Conservation (phyloP, 2,888 invertebrate species). For the Morpho deidamia region DNA sequence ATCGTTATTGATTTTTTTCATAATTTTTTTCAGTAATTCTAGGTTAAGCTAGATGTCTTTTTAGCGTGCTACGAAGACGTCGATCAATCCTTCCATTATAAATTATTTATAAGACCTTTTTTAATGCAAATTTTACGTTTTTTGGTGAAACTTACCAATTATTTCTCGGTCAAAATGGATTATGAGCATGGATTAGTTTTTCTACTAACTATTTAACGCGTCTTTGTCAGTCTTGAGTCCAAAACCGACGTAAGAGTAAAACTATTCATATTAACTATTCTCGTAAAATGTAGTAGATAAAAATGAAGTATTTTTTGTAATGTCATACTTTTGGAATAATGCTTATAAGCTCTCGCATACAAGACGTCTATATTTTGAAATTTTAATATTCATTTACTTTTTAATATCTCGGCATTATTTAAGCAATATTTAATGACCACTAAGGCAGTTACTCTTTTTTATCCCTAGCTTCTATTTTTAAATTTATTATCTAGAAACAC, state of each 20-base stretch:
- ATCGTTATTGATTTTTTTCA: neutral
- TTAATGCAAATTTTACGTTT: constrained; percentile 8
- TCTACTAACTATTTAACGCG: neutral
- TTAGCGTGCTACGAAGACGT: constrained; percentile 14
- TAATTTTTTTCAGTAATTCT: neutral
- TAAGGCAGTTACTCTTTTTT: neutral
- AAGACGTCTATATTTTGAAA: neutral
- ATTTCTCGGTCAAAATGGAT: neutral
- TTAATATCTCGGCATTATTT: too few relatives aligned
- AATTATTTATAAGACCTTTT: constrained; percentile 9
- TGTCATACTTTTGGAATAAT: too few relatives aligned
- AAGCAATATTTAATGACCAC: too few relatives aligned
- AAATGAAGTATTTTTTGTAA: too few relatives aligned
- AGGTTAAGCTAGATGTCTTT: constrained; percentile 11
- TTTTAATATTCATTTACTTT: too few relatives aligned
- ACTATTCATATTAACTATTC: too few relatives aligned
- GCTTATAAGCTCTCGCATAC: neutral
- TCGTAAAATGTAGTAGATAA: too few relatives aligned
- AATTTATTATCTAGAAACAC: too few relatives aligned
- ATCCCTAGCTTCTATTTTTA: too few relatives aligned
- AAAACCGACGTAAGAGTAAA: too few relatives aligned
- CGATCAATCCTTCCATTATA: constrained; percentile 8
- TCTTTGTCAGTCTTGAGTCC: neutral
- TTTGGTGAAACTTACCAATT: neutral
- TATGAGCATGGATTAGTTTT: constrained; percentile 2